Evolutionary conservation across 2,888 invertebrate genomes (phyloP).

Genomic region (Pardosa pseudoannulata): DNA sequence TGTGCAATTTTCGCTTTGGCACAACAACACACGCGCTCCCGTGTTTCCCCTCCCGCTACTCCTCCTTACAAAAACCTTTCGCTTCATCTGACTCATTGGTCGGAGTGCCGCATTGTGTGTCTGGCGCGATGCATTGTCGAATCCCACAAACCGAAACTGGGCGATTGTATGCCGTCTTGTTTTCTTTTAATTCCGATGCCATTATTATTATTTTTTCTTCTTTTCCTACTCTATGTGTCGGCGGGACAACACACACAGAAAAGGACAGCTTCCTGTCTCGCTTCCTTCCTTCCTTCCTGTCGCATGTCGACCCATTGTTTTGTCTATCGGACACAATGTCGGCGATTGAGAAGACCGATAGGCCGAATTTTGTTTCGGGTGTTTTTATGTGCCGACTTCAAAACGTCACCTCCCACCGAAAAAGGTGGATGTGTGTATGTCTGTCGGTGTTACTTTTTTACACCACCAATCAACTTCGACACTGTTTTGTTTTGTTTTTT

Average conservation of each 20-base stretch:
- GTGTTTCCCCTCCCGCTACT: not conserved
- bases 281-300: slow-evolving; percentile 47
- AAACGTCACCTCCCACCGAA: not conserved
- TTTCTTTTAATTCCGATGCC: slow-evolving; percentile 30
- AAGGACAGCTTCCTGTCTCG: slow-evolving; percentile 33
- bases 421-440: not conserved
- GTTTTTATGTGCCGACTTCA: not conserved
- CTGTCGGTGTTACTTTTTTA: not conserved
- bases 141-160: slow-evolving; percentile 52
- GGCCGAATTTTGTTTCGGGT: not conserved
- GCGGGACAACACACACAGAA: slow-evolving; percentile 25
- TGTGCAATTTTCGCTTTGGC: not conserved
- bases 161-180: slow-evolving; percentile 20
- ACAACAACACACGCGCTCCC: too few relatives aligned
- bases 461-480: too few relatives aligned
- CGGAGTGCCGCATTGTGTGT: slow-evolving; percentile 14
- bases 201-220: not conserved
- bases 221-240: slow-evolving; percentile 53
- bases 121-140: slow-evolving; percentile 17
- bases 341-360: slow-evolving; percentile 7
- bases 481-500: not conserved
- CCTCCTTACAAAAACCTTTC: not conserved
- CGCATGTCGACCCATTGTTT: slow-evolving; percentile 18
- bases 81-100: slow-evolving; percentile 34
- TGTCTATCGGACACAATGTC: slow-evolving; percentile 7